phyloP scores from a whole-genome alignment of 2,113 vertebrate species.

The Rousettus leschenaultii region DNA sequence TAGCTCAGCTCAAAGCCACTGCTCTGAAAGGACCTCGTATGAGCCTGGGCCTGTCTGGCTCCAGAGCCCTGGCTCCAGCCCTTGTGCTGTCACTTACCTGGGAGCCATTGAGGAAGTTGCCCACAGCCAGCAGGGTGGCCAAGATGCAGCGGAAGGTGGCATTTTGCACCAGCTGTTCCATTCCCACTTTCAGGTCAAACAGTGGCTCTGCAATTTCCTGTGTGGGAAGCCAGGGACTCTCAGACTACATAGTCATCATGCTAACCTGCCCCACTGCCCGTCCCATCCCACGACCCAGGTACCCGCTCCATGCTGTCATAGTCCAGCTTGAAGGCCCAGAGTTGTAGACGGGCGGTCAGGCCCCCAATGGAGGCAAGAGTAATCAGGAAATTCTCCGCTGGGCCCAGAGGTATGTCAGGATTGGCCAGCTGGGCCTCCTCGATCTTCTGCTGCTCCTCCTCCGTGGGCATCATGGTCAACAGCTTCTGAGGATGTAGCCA shows the following conservation, averaged over 20 bases:
- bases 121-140: conserved; percentile 92
- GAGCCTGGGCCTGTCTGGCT: conserved; percentile 25
- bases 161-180: conserved; percentile 94
- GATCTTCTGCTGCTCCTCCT: conserved; percentile 96
- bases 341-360: conserved; percentile 91
- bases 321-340: conserved; percentile 97
- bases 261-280: not conserved
- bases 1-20: conserved; percentile 96
- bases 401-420: conserved; percentile 91
- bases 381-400: conserved; percentile 94
- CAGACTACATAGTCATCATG: conserved; percentile 6
- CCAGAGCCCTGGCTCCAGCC: not conserved
- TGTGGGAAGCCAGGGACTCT: not conserved
- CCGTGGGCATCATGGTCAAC: conserved; percentile 94
- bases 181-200: conserved; percentile 95
- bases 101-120: conserved; percentile 95
- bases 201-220: conserved; percentile 96
- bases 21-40: conserved; percentile 83
- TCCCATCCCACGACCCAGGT: conserved; percentile 44
- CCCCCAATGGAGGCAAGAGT: conserved; percentile 91
- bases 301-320: conserved; percentile 97
- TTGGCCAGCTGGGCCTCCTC: conserved; percentile 93
- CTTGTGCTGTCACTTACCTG: conserved; percentile 82
- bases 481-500: conserved; percentile 88
- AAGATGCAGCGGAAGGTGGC: conserved; percentile 94